Evolutionary conservation across 2,888 invertebrate species (phyloP), one percentile per base, ranked within the genome.

Genomic region (Adelognathus sp.): DNA sequence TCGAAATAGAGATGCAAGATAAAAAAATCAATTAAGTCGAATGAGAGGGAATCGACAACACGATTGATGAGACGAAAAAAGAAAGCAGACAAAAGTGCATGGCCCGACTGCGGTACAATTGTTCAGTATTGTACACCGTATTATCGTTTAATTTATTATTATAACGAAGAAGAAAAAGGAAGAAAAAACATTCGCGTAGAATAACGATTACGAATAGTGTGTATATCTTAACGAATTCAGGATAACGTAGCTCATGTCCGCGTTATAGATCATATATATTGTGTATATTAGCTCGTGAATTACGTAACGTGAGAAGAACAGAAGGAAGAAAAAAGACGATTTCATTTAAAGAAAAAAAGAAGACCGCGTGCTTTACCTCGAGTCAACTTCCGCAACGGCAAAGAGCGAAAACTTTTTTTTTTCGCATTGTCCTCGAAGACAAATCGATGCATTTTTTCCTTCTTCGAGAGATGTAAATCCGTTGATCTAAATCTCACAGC

Each of bases 341-440:
- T n/a, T n/a, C n/a, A n/a, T n/a, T n/a, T n/a, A 46, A 46, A 3
- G 5, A n/a, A 71, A 6, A 14, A 31, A 60, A 60, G 56, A 41
- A n/a, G 46, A 24, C 70, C 58, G 58, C 70, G 50, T 71, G 71
- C 50, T 60, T 56, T 74, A 75, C 56, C 71, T 74, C 54, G 66
- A 61, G 67, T 67, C 66, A 73, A 73, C 78, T 73, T 78, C 69
- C 73, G 54, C 73, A 58, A 69, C 27, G 41, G 41, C 71, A 52
- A 69, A 41, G 54, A 67, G 70, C 58, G n/a, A 63, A n/a, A 67
- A 61, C 33, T 21, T 11, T n/a, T 27, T 52, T 7, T 60, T 61
- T 61, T 27, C 39, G 18, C 33, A 41, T 54, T 44, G 44, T 54
- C 14, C 36, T 61, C 44, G 24, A 27, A 50, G 9, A n/a, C 2